Evolutionary conservation across 2,888 invertebrate species (phyloP), one percentile per base, ranked within the genome.

Genomic region (Rhamnusium bicolor): DNA sequence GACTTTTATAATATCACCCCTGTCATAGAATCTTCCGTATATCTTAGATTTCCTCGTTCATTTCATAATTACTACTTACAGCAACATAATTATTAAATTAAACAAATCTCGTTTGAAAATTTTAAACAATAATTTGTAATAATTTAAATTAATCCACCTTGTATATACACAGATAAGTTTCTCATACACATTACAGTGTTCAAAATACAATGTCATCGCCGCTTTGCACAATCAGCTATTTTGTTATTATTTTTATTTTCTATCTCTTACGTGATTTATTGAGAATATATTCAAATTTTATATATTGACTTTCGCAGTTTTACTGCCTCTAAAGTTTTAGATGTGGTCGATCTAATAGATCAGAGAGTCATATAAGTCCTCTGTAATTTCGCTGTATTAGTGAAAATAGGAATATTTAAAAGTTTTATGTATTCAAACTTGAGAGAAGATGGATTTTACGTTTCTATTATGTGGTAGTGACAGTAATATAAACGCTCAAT

Each of bases 141-240:
- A n/a, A n/a, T n/a, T n/a, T n/a, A n/a, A n/a, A n/a, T n/a, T n/a
- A n/a, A n/a, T 24, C 67, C 67, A 46, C 67, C 21, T 24, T 21
- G 66, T 66, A 65, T 18, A 0, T 18, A 16, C 18, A 14, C 46
- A n/a, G 47, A 46, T 67, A 40, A 14, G 27, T 56, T 46, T 40
- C 54, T 40, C 67, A 53, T 67, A 32, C 56, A 54, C 65, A 54
- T 65, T 53, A 29, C 53, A 19, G 32, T 8, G 67, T 16, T 67
- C 40, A 46, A 67, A 67, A 67, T 67, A 67, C 67, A 67, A 67
- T 67, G 67, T 67, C 54, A 67, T 67, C 56, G 56, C 24, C 67
- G 67, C 67, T 54, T 12, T 67, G 56, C 56, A 54, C 56, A 67
- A 67, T 56, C 67, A 67, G 67, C 67, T 46, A 54, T 56, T 67